Conservation (phyloP, 2,797 vertebrate genomes). For the Fratercula arctica region DNA sequence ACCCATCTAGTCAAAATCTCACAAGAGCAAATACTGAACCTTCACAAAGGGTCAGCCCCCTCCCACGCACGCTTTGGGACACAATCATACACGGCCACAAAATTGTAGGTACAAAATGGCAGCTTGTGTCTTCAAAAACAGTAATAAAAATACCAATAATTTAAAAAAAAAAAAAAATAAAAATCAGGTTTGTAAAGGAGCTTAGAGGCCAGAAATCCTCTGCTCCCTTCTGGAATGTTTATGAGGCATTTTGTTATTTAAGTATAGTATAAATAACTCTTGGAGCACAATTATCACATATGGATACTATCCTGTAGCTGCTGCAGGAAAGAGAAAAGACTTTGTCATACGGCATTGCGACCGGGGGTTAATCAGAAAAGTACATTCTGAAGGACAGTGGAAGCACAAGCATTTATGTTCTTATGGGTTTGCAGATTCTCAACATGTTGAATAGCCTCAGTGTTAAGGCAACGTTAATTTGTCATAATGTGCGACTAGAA, state of each 20-base stretch:
- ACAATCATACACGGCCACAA: not conserved
- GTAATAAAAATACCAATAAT: not conserved
- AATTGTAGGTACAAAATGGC: not conserved
- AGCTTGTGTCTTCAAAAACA: not conserved
- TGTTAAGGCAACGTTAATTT: conserved; percentile 55
- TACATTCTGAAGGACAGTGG: not conserved
- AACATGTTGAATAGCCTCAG: conserved; percentile 25
- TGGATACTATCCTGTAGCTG: not conserved
- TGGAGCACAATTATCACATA: not conserved
- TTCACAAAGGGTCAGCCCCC: not conserved
- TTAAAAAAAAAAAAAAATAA: not conserved
- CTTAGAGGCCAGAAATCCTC: not conserved
- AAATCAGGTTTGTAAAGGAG: not conserved
- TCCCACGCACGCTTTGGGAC: not conserved
- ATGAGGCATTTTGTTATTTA: conserved; percentile 3
- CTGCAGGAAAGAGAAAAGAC: conserved; percentile 14
- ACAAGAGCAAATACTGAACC: not conserved
- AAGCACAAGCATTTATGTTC: not conserved
- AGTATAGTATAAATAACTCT: not conserved
- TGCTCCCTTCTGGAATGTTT: not conserved
- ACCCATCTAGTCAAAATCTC: not conserved
- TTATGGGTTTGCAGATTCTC: not conserved
- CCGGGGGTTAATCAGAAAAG: not conserved
- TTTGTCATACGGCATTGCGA: not conserved
- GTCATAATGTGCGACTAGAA: conserved; percentile 55